phyloP scores from a whole-genome alignment of 2,888 invertebrate genomes.

The Aleiodes testaceus region DNA sequence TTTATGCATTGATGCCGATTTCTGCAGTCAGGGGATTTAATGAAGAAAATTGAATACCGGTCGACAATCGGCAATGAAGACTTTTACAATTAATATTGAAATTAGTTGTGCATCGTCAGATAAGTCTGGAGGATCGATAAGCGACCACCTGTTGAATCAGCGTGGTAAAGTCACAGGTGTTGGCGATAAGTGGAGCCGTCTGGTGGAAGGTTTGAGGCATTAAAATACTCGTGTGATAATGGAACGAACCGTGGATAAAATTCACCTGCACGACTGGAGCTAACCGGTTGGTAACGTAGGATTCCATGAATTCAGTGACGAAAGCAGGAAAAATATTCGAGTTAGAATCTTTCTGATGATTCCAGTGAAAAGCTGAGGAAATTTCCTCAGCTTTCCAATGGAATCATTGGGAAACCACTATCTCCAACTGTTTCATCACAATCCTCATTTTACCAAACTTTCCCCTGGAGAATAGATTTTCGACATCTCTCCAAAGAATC shows the following conservation, averaged over 20 bases:
- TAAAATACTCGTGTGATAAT: constrained; percentile 14
- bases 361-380: too few relatives aligned
- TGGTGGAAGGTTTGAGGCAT: neutral
- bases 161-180: constrained; percentile 3
- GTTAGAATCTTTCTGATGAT: too few relatives aligned
- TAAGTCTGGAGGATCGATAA: constrained; percentile 14
- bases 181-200: constrained; percentile 16
- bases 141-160: constrained; percentile 22
- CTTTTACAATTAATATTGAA: neutral
- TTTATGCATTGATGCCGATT: too few relatives aligned
- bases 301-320: neutral
- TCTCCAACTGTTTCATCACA: too few relatives aligned
- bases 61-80: constrained; percentile 27
- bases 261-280: neutral
- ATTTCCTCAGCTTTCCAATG: too few relatives aligned
- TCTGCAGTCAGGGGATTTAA: too few relatives aligned
- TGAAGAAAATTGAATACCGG: neutral
- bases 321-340: too few relatives aligned
- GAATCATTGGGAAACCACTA: too few relatives aligned
- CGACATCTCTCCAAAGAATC: too few relatives aligned
- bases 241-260: neutral
- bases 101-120: neutral
- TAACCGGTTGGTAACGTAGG: neutral
- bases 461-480: too few relatives aligned
- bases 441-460: too few relatives aligned